Evolutionary conservation across 2,888 invertebrate species (phyloP).

Genomic region (Zootermopsis nevadensis): DNA sequence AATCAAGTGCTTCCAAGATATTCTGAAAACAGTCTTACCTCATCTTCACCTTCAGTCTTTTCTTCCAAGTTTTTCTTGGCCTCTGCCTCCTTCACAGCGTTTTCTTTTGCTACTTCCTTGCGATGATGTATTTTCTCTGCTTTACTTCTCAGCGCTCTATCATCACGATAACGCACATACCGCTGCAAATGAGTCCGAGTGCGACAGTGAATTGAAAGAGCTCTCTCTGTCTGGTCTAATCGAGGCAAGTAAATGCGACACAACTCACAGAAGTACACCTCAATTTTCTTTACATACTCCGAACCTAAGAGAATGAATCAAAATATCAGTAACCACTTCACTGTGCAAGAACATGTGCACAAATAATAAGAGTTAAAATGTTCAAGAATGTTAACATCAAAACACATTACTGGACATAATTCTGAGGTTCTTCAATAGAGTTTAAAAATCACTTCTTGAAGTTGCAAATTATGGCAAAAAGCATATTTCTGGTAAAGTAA

Average conservation of each 20-base stretch:
- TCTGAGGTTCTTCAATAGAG: too few species aligned
- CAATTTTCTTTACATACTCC: conserved; percentile 81
- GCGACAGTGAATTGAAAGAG: conserved; percentile 78
- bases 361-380: too few species aligned
- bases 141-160: conserved; percentile 77
- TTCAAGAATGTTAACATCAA: too few species aligned
- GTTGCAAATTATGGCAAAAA: too few species aligned
- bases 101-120: conserved; percentile 58
- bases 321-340: not conserved
- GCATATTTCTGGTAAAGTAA: too few species aligned
- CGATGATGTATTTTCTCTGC: conserved; percentile 65
- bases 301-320: conserved; percentile 62
- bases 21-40: conserved; percentile 17
- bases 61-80: conserved; percentile 56
- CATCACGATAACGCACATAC: conserved; percentile 82
- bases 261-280: conserved; percentile 83
- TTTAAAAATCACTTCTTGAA: too few species aligned
- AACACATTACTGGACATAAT: too few species aligned
- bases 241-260: conserved; percentile 81
- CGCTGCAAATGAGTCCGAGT: conserved; percentile 80
- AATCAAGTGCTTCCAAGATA: not conserved
- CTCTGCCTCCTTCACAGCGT: conserved; percentile 64
- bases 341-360: too few species aligned
- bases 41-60: conserved; percentile 36
- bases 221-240: conserved; percentile 67